Evolutionary conservation across 1,140 invertebrate genomes (phyloP).

Genomic region (Orius insidiosus): DNA sequence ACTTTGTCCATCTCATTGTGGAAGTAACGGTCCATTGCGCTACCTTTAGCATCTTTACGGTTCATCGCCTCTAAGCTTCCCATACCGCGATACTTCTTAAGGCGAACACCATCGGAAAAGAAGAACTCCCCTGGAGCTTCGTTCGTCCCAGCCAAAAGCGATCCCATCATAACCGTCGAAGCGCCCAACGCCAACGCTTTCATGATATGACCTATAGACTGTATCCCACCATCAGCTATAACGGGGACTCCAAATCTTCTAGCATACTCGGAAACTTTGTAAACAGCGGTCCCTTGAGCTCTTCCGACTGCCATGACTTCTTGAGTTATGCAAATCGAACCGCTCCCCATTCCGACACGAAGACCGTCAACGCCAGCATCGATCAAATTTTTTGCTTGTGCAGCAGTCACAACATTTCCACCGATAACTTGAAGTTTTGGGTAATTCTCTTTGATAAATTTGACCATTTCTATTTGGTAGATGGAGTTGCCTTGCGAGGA

Average conservation of each 20-base stretch:
- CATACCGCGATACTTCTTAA: slow-evolving; percentile 98
- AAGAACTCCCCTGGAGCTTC: slow-evolving; percentile 97
- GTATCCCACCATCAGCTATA: slow-evolving; percentile 94
- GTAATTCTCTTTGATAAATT: slow-evolving; percentile 77
- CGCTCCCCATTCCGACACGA: slow-evolving; percentile 92
- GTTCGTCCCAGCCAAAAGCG: slow-evolving; percentile 84
- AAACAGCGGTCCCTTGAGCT: slow-evolving; percentile 79
- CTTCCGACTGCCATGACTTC: slow-evolving; percentile 98
- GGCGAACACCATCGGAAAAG: slow-evolving; percentile 86
- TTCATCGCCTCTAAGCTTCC: slow-evolving; percentile 98
- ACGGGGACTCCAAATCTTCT: slow-evolving; percentile 73
- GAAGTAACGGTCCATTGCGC: slow-evolving; percentile 65
- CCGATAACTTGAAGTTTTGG: slow-evolving; percentile 86
- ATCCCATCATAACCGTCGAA: slow-evolving; percentile 95
- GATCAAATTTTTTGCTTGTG: slow-evolving; percentile 92
- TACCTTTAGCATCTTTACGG: slow-evolving; percentile 58
- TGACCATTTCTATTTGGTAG: slow-evolving; percentile 93
- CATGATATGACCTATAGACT: slow-evolving; percentile 84
- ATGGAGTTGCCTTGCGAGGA: slow-evolving; percentile 97
- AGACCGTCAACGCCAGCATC: slow-evolving; percentile 90
- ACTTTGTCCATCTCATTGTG: slow-evolving; percentile 77
- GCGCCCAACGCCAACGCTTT: slow-evolving; percentile 84
- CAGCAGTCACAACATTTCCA: slow-evolving; percentile 92
- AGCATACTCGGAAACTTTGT: slow-evolving; percentile 82
- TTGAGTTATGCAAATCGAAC: slow-evolving; percentile 96